Conservation (phyloP, 2,113 vertebrate genomes). For the Equus quagga region DNA sequence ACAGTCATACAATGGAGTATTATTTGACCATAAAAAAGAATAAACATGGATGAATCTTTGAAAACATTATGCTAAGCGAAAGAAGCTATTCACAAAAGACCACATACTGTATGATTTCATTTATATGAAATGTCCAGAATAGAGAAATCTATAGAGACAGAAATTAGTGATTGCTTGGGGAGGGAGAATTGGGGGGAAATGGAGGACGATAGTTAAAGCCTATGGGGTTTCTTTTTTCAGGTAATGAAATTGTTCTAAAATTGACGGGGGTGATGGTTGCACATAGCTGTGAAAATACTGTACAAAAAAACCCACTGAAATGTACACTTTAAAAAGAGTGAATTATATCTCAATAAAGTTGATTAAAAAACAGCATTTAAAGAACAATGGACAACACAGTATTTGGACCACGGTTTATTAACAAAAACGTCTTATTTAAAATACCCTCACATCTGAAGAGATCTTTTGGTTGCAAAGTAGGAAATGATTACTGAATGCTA, state of each 20-base stretch:
- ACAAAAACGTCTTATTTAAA: conserved; percentile 44
- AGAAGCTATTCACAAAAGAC: conserved; percentile 45
- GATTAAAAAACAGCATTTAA: neutral
- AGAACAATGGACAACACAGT: neutral
- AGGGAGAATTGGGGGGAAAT: neutral
- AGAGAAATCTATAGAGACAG: conserved; percentile 32
- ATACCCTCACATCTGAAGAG: neutral
- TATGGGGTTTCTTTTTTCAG: neutral
- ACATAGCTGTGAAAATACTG: neutral
- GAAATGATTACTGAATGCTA: conserved; percentile 44
- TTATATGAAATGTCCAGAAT: conserved; percentile 49
- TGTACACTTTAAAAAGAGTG: conserved; percentile 45
- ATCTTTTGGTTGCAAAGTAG: conserved; percentile 41
- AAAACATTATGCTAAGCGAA: conserved; percentile 35
- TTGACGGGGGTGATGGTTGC: neutral
- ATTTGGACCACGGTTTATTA: conserved; percentile 29
- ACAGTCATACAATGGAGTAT: neutral
- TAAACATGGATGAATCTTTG: conserved; percentile 38
- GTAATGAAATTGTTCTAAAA: conserved; percentile 35
- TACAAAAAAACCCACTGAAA: neutral
- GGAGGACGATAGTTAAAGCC: neutral
- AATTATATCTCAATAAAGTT: neutral
- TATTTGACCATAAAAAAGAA: conserved; percentile 48
- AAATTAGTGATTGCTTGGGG: conserved; percentile 27
- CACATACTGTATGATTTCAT: neutral